Percentiles rank a stretch among this genome's conserved stretches.
Evolutionary conservation across 2,797 vertebrate genomes (phyloP).

Genomic region (Tarsius wallacei): DNA sequence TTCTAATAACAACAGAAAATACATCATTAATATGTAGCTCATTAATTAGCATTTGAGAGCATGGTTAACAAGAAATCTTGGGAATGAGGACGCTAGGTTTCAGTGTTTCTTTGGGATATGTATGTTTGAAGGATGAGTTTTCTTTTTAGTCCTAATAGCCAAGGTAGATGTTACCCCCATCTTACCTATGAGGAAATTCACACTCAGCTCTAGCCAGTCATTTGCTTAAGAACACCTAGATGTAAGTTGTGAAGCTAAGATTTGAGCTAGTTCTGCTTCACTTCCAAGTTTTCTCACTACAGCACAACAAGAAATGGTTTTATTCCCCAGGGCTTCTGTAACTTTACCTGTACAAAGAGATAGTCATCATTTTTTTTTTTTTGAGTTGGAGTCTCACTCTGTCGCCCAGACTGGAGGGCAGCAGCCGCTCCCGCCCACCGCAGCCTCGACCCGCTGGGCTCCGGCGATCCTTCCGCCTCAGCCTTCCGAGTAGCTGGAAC

Average conservation of each 20-base stretch:
- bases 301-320: background rate
- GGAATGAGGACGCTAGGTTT: background rate
- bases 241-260: background rate
- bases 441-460: no score
- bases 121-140: background rate
- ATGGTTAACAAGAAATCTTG: background rate
- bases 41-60: slow-evolving; percentile 1
- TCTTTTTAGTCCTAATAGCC: background rate
- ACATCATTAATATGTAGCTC: background rate
- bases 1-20: background rate
- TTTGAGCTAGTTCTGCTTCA: background rate
- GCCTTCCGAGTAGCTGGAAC: no score
- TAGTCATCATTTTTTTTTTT: background rate
- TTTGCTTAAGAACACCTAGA: background rate
- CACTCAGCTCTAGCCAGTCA: background rate
- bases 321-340: background rate
- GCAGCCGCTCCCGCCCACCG: no score
- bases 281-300: background rate
- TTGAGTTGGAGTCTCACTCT: no score
- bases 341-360: background rate
- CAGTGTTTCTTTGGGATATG: background rate
- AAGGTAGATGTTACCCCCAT: background rate
- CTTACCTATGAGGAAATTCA: background rate
- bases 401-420: no score
- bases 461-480: no score